Conservation (phyloP, 2,113 vertebrate species). For the Hemiscyllium ocellatum region DNA sequence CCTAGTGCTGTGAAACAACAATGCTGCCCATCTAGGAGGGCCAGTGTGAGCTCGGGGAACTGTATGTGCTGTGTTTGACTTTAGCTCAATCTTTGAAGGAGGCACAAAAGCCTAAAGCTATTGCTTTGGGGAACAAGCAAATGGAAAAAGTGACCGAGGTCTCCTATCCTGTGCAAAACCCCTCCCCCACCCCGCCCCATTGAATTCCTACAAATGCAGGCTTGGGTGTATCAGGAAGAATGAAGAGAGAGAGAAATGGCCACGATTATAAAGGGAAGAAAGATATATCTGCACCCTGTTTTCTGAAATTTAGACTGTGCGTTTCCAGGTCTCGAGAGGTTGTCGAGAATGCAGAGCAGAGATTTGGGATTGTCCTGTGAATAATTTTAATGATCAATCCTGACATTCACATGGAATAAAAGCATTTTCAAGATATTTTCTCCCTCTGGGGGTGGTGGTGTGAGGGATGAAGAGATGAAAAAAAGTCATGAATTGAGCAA, state of each 20-base stretch:
- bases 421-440: not conserved
- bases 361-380: not conserved
- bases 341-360: not conserved
- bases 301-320: not conserved
- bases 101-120: not conserved
- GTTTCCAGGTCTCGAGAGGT: not conserved
- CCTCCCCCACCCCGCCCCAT: not conserved
- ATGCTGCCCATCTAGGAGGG: not conserved
- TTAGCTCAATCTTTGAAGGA: not conserved
- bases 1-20: no score
- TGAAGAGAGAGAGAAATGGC: not conserved
- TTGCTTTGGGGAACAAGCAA: not conserved
- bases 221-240: not conserved
- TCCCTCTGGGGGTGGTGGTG: not conserved
- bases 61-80: no score
- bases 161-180: not conserved
- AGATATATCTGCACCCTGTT: not conserved
- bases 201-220: not conserved
- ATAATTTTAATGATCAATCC: not conserved
- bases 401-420: not conserved
- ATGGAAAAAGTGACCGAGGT: not conserved
- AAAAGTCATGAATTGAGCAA: conserved; percentile 24
- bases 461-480: not conserved
- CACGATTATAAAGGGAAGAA: not conserved
- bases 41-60: no score